A percentile compares a stretch with the other conserved stretches of the same genome.
These are phyloP conservation scores for Nothocercus julius DNA, from an alignment of 2,113 vertebrate genomes.

Conservation along the genomic window DNA sequence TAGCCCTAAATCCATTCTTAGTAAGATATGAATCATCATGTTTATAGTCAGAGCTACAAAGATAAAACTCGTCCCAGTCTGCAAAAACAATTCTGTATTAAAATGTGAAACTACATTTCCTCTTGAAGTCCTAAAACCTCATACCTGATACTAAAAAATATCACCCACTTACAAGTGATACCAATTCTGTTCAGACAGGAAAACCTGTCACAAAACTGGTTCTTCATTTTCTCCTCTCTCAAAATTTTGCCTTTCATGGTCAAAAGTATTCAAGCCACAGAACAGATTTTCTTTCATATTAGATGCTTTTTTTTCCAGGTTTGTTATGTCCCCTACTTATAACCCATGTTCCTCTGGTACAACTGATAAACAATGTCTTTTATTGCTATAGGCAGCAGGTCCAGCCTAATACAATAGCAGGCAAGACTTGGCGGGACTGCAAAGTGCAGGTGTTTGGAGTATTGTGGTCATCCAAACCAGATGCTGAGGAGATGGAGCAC, in stretches of 20 bases:
- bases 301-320: not conserved
- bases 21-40: constrained; percentile 38
- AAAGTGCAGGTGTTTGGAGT: constrained; percentile 77
- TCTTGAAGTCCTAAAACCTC: constrained; percentile 24
- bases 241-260: not conserved
- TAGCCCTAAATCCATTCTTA: constrained; percentile 16
- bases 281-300: constrained; percentile 37
- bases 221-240: not conserved
- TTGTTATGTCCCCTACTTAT: constrained; percentile 65
- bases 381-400: constrained; percentile 75
- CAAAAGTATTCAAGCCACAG: constrained; percentile 22
- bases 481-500: constrained; percentile 77
- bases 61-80: constrained; percentile 20
- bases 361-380: constrained; percentile 76
- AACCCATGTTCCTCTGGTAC: constrained; percentile 59
- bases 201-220: not conserved
- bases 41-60: constrained; percentile 43
- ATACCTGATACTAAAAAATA: constrained; percentile 4
- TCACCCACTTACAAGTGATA: not conserved
- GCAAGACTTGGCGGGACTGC: constrained; percentile 69
- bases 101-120: constrained; percentile 21
- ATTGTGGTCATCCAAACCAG: constrained; percentile 82
- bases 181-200: not conserved
- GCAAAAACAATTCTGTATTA: constrained; percentile 42
- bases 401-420: constrained; percentile 77